Percentiles rank a stretch among this genome's conserved stretches.
Evolutionary conservation across 2,797 vertebrate genomes (phyloP).

Genomic region (Micromesistius poutassou): DNA sequence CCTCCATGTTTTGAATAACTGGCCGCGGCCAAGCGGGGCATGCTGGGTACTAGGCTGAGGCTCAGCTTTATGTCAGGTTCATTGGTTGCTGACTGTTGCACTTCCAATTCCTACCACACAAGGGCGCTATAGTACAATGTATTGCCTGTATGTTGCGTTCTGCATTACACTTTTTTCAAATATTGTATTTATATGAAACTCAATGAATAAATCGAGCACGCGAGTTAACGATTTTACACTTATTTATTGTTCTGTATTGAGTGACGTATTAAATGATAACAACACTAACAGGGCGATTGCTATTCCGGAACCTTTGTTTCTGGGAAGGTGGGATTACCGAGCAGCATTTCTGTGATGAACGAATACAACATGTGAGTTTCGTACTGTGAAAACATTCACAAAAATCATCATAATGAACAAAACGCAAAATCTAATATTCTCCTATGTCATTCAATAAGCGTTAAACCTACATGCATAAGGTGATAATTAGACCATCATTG

Average conservation of each 20-base stretch:
- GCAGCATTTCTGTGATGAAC: constrained; percentile 43
- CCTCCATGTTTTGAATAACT: constrained; percentile 83
- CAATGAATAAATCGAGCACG: neutral
- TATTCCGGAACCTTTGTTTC: constrained; percentile 36
- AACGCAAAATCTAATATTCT: neutral
- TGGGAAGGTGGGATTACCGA: constrained; percentile 4
- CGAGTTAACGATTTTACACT: neutral
- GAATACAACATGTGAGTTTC: constrained; percentile 21
- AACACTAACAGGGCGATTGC: neutral
- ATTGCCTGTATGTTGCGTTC: neutral
- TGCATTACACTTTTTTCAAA: neutral
- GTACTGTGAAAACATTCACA: neutral
- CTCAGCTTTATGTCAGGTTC: neutral
- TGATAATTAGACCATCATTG: neutral
- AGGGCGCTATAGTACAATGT: constrained; percentile 17
- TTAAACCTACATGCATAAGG: neutral
- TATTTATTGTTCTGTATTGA: neutral
- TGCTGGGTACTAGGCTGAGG: constrained; percentile 2
- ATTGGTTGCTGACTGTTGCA: neutral
- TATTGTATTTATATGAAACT: neutral
- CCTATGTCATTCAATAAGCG: neutral
- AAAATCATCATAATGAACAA: neutral
- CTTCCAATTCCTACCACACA: constrained; percentile 2
- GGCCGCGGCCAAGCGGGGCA: constrained; percentile 29
- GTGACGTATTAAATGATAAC: neutral